Evolutionary conservation across 2,888 invertebrate species (phyloP), one percentile per base, ranked within the genome.

Genomic region (Aleiodes leptofemur): DNA sequence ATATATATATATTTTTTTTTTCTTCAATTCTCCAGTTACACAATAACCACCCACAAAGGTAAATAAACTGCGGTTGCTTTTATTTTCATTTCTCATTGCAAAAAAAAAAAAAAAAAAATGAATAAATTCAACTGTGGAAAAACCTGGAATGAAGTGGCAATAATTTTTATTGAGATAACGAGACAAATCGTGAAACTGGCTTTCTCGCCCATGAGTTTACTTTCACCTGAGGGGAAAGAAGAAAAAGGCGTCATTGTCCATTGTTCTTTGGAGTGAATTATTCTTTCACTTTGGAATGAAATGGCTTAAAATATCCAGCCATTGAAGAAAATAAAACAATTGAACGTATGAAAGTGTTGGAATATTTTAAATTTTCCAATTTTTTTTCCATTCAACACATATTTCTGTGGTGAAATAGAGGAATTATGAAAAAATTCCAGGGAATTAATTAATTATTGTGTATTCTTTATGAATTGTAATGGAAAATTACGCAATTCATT

Each of bases 201-300:
- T 75, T 75, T 75, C 23, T 23, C 75, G 57, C 73, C 55, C 56
- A 53, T 51, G 34, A 31, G 71, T 75, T 72, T 81, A 84, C 84
- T 84, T 83, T 84, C 84, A 81, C 83, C 78, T 72, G 53, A 71
- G 71, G 66, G 69, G 57, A 23, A 23, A 23, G 23, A 23, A 34
- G 57, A 59, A 61, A 61, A 53, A 66, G 73, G 64, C 76, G 76
- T 81, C 80, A 81, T 83, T 82, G 82, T 83, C 73, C 82, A 84
- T 84, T 84, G 84, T 84, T 66, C 77, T 81, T 72, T 16, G 73
- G 73, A 78, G 43, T 73, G 66, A 70, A 81, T 80, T 77, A 64
- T 64, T 64, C 64, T 64, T 38, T 64, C 64, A 64, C 64, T 9
- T 64, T 23, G 23, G 43, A 14, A 43, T 43, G 43, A 43, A 43